phyloP scores from a whole-genome alignment of 1,140 invertebrate species.

The Micrasema longulum region DNA sequence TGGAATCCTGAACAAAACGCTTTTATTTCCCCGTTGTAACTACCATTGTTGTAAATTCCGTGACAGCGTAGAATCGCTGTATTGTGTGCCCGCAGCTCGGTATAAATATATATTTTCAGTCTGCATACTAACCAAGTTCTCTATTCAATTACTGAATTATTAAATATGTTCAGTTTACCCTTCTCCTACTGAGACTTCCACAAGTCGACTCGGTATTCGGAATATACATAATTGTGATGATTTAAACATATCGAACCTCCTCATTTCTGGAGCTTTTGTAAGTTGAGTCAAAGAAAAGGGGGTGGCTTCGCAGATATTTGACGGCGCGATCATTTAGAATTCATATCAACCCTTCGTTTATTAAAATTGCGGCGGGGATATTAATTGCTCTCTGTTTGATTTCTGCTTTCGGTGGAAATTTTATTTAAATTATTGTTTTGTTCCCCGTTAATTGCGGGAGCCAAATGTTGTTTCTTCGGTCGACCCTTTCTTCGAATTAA shows the following conservation, averaged over 20 bases:
- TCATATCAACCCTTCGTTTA: slow-evolving; percentile 50
- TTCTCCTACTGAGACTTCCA: slow-evolving; percentile 13
- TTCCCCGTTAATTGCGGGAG: slow-evolving; percentile 3
- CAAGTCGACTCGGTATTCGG: slow-evolving; percentile 10
- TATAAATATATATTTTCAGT: neutral
- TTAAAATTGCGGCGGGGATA: slow-evolving; percentile 51
- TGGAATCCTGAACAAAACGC: slow-evolving; percentile 24
- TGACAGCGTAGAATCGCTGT: neutral
- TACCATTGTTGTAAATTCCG: slow-evolving; percentile 25
- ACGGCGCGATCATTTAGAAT: slow-evolving; percentile 49
- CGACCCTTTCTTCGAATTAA: slow-evolving; percentile 6
- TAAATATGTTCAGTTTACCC: slow-evolving; percentile 38
- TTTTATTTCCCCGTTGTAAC: slow-evolving; percentile 3
- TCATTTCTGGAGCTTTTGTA: neutral
- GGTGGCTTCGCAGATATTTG: slow-evolving; percentile 7
- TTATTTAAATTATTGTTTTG: slow-evolving; percentile 47
- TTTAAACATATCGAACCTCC: slow-evolving; percentile 44
- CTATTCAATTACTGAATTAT: slow-evolving; percentile 46
- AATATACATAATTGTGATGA: slow-evolving; percentile 41
- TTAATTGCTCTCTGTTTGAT: slow-evolving; percentile 46
- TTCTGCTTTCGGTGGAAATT: slow-evolving; percentile 25
- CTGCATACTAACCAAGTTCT: slow-evolving; percentile 24
- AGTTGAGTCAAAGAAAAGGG: neutral
- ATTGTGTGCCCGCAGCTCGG: too few relatives aligned
- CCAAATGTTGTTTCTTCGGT: slow-evolving; percentile 14